Evolutionary conservation across 2,797 vertebrate species (phyloP).

Genomic region (Chelon labrosus): DNA sequence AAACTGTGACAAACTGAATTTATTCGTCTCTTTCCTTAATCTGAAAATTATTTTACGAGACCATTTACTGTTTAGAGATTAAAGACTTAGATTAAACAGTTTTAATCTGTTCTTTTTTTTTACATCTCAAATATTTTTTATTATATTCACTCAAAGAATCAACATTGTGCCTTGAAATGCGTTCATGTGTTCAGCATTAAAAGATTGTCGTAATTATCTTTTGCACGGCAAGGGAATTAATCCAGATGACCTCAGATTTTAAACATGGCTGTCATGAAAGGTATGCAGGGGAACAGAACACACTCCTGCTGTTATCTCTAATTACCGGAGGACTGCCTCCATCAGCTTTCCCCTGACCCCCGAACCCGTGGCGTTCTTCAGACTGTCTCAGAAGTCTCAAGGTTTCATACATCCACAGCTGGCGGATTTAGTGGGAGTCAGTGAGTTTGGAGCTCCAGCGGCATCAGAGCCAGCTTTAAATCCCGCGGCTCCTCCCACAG

Average conservation of each 20-base stretch:
- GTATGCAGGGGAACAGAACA: slow-evolving; percentile 4
- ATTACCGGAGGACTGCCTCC: slow-evolving; percentile 45
- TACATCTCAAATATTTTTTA: slow-evolving; percentile 4
- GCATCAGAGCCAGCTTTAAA: slow-evolving; percentile 61
- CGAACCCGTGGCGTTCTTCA: slow-evolving; percentile 48
- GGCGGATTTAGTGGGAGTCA: slow-evolving; percentile 50
- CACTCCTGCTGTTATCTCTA: slow-evolving; percentile 40
- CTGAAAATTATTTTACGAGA: background rate
- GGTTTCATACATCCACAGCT: slow-evolving; percentile 46
- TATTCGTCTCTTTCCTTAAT: background rate
- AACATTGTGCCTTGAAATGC: slow-evolving; percentile 11
- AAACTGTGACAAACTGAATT: background rate
- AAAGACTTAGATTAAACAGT: background rate
- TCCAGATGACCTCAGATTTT: slow-evolving; percentile 26
- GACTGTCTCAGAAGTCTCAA: slow-evolving; percentile 49
- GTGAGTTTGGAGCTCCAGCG: slow-evolving; percentile 56
- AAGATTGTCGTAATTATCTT: slow-evolving; percentile 34
- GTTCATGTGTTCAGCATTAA: slow-evolving; percentile 19
- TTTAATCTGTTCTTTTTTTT: background rate
- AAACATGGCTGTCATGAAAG: slow-evolving; percentile 37
- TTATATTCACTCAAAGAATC: background rate
- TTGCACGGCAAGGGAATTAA: slow-evolving; percentile 5
- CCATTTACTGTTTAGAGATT: background rate
- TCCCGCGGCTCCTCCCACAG: slow-evolving; percentile 51
- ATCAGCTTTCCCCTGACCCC: slow-evolving; percentile 61